Evolutionary conservation across 2,113 vertebrate genomes (phyloP), one percentile per base, ranked within the genome.

Genomic region (Oncorhynchus mykiss): DNA sequence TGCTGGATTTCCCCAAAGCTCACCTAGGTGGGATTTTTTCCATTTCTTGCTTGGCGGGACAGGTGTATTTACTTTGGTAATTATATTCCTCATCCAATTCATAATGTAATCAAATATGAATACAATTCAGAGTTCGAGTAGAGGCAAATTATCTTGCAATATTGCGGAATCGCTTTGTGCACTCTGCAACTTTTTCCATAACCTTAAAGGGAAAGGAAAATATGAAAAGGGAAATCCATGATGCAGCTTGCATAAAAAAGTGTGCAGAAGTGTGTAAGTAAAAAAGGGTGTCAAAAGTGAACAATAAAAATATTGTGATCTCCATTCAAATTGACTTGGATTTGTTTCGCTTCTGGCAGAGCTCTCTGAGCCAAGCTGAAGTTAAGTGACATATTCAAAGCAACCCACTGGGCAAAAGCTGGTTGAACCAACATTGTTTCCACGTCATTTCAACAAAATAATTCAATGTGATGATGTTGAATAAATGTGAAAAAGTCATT

Each of bases 41-140:
- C 90, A 94, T 93, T 92, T 92, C 88, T 86, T 93, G 91, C 91
- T 86, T 91, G 89, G 87, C 88, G 86, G 85, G 80, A 93, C 91
- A 91, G 90, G 88, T 92, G 84, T 93, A 91, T 93, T 94, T 92
- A 92, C 92, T 88, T 86, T 84, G 84, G 85, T 92, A 91, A 92
- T 92, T 92, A 90, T 91, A 89, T 90, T 92, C 82, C 84, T 87
- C 86, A 78, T 86, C 80, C 88, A 91, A 89, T 89, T 92, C 89
- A 86, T 90, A 91, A 91, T 91, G 82, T 84, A 86, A 91, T 92
- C 91, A 90, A 92, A 93, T 89, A 91, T 91, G 91, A 92, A 93
- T 91, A 85, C 82, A 85, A 89, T 85, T 88, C 85, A 71, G 82
- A 85, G 83, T 88, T 88, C 80, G 75, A 85, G 80, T 85, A 89